Percentiles rank a stretch among this genome's conserved stretches.
Conservation (phyloP, 2,888 invertebrate genomes). For the Meta bourneti region DNA sequence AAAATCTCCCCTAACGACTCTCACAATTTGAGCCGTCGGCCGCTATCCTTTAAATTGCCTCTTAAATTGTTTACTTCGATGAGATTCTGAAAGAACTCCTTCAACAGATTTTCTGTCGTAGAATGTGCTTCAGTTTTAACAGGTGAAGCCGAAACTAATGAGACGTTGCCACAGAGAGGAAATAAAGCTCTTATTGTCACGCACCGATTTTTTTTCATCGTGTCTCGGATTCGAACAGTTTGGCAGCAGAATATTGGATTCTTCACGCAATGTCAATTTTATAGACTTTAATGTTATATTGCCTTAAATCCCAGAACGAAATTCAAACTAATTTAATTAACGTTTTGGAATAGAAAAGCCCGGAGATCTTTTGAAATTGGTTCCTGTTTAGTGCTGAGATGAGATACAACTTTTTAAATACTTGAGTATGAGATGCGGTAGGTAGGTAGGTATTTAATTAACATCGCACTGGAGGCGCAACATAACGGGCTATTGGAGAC, state of each 20-base stretch:
- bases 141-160: conserved; percentile 2
- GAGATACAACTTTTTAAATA: too few relatives aligned
- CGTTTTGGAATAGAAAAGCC: too few relatives aligned
- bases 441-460: too few relatives aligned
- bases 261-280: not conserved
- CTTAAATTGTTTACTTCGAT: conserved; percentile 14
- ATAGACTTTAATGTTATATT: not conserved
- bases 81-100: conserved; percentile 9
- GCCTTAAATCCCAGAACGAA: too few relatives aligned
- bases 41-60: conserved; percentile 21
- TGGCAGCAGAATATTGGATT: not conserved
- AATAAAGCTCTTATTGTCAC: conserved; percentile 17
- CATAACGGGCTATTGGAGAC: too few relatives aligned
- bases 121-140: conserved; percentile 1
- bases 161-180: conserved; percentile 18
- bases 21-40: not conserved
- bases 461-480: too few relatives aligned
- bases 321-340: too few relatives aligned
- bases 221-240: not conserved
- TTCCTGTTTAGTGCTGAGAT: too few relatives aligned
- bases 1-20: conserved; percentile 18
- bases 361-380: too few relatives aligned
- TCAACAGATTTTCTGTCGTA: not conserved
- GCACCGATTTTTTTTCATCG: not conserved
- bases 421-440: too few relatives aligned